phyloP scores from a whole-genome alignment of 2,113 vertebrate species.

The Ceyx melanurus region DNA sequence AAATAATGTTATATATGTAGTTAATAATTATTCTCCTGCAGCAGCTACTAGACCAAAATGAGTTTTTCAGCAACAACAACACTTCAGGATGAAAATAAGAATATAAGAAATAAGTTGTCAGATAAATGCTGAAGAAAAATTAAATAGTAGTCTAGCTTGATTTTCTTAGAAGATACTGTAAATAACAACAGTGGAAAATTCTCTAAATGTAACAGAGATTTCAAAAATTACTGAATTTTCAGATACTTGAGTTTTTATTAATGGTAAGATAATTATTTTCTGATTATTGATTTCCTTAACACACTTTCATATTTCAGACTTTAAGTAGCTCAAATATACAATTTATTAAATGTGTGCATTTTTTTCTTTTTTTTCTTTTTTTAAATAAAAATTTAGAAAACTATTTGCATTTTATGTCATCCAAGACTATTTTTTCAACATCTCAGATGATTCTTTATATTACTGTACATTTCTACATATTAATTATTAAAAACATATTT shows the following conservation, averaged over 20 bases:
- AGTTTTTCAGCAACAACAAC: not conserved
- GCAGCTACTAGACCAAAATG: not conserved
- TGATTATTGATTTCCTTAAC: not conserved
- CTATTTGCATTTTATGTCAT: not conserved
- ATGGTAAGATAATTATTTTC: not conserved
- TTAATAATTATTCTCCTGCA: not conserved
- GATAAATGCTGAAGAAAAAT: not conserved
- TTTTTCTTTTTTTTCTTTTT: not conserved
- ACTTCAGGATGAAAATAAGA: conserved; percentile 12
- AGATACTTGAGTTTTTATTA: not conserved
- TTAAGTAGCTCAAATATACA: not conserved
- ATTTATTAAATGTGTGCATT: not conserved
- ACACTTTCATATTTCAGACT: not conserved
- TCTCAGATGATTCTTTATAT: not conserved
- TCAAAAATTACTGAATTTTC: not conserved
- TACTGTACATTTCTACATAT: not conserved
- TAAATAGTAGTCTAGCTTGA: not conserved
- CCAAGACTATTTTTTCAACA: not conserved
- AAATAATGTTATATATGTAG: conserved; percentile 14
- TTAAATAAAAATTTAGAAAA: not conserved
- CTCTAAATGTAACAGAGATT: not conserved
- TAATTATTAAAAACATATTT: not conserved
- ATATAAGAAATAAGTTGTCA: not conserved
- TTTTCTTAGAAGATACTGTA: not conserved
- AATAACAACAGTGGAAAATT: not conserved